These are phyloP conservation scores for Elephantulus edwardii DNA, from an alignment of 2,113 vertebrate species.

Conservation along the genomic window DNA sequence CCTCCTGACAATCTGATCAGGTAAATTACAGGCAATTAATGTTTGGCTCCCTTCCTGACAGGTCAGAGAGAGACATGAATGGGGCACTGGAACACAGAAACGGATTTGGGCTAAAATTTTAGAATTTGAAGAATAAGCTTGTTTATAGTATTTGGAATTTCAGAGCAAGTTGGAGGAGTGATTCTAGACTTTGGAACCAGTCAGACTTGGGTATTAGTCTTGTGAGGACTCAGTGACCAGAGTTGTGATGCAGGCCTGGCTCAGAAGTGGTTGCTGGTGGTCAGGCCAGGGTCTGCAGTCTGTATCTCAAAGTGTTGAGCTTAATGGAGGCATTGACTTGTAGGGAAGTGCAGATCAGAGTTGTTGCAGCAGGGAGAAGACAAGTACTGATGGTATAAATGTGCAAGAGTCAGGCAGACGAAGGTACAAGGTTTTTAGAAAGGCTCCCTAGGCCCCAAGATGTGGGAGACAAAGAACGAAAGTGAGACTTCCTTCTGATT, in stretches of 20 bases:
- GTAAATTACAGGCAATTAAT: background rate
- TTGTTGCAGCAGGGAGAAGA: background rate
- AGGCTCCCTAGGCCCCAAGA: background rate
- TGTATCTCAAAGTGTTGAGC: background rate
- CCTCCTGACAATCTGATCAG: background rate
- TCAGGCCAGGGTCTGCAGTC: background rate
- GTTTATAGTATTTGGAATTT: constrained; percentile 38
- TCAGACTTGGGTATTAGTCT: background rate
- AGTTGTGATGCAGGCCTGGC: background rate
- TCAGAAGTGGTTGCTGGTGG: constrained; percentile 59
- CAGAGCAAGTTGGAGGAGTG: constrained; percentile 21
- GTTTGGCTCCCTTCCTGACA: background rate
- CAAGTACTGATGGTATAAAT: background rate
- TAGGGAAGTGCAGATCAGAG: background rate
- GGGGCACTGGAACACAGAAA: background rate
- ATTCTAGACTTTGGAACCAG: background rate
- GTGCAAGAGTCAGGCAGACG: background rate
- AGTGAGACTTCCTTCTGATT: background rate
- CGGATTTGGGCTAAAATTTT: constrained; percentile 26
- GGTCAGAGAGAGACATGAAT: background rate
- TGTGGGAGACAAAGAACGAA: background rate
- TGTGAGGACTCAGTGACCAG: background rate
- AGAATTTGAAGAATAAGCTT: constrained; percentile 21
- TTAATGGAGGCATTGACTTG: background rate
- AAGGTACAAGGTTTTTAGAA: background rate